Evolutionary conservation across 2,888 invertebrate species (phyloP).

Genomic region (Camptogramma bilineatum): DNA sequence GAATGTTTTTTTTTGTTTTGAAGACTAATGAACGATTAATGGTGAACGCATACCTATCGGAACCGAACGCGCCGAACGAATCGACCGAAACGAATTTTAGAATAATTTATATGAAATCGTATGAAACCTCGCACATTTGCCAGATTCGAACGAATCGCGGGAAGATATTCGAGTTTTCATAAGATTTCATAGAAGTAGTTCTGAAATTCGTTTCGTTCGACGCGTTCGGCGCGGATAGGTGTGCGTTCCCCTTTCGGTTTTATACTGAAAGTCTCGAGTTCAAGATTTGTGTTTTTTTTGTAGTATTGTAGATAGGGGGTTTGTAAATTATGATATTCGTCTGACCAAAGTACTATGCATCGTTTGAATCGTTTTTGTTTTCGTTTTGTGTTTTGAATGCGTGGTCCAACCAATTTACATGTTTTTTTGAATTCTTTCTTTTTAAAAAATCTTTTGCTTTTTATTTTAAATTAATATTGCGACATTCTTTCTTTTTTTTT

Average conservation of each 20-base stretch:
- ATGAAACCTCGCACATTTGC: no score
- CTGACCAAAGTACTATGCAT: constrained; percentile 41
- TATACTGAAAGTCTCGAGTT: neutral
- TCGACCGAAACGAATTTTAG: no score
- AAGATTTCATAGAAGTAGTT: no score
- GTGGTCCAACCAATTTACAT: constrained; percentile 66
- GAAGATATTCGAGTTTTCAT: no score
- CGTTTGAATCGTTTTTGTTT: constrained; percentile 34
- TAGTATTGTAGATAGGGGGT: neutral
- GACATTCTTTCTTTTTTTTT: neutral
- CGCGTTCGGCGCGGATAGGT: no score
- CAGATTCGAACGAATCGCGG: no score
- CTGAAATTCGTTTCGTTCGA: no score
- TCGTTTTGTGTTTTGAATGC: constrained; percentile 51
- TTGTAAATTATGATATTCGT: constrained; percentile 26
- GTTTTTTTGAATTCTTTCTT: neutral
- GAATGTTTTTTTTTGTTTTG: neutral
- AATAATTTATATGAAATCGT: no score
- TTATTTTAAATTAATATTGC: neutral
- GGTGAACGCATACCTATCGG: no score
- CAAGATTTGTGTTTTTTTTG: no score
- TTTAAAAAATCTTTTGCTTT: constrained; percentile 21
- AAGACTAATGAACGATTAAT: constrained; percentile 5
- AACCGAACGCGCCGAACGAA: no score
- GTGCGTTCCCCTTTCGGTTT: no score